These are phyloP conservation scores for Rhinolophus ferrumequinum DNA, from an alignment of 2,113 vertebrate species.

Conservation along the genomic window DNA sequence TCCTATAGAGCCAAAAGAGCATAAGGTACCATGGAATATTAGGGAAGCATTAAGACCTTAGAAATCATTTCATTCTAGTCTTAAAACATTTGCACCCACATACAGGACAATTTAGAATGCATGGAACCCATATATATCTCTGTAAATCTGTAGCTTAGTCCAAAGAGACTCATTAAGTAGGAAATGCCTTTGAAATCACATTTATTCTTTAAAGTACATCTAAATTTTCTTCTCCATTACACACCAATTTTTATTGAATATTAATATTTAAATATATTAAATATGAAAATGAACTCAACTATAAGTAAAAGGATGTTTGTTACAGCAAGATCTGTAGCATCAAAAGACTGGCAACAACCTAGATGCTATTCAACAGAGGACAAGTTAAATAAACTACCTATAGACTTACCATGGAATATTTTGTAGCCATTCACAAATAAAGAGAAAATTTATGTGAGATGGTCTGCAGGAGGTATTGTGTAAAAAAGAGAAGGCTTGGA, in stretches of 20 bases:
- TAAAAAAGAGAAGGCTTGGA: neutral
- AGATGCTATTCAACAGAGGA: neutral
- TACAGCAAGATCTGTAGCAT: neutral
- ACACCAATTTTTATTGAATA: neutral
- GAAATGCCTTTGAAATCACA: neutral
- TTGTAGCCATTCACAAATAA: neutral
- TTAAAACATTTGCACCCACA: neutral
- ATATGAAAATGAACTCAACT: neutral
- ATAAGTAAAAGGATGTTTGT: neutral
- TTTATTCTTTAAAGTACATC: neutral
- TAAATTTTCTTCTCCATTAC: neutral
- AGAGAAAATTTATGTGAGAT: neutral
- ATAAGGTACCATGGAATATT: neutral
- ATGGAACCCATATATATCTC: neutral
- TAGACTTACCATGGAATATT: neutral
- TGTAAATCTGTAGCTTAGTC: neutral
- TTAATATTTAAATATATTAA: neutral
- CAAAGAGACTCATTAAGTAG: neutral
- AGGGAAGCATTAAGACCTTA: neutral
- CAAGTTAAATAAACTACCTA: neutral
- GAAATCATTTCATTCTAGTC: neutral
- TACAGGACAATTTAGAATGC: neutral
- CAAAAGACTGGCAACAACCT: neutral
- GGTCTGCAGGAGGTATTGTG: neutral
- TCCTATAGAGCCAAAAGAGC: neutral